Conservation (phyloP, 2,113 vertebrate species). For the Channa maculata region DNA sequence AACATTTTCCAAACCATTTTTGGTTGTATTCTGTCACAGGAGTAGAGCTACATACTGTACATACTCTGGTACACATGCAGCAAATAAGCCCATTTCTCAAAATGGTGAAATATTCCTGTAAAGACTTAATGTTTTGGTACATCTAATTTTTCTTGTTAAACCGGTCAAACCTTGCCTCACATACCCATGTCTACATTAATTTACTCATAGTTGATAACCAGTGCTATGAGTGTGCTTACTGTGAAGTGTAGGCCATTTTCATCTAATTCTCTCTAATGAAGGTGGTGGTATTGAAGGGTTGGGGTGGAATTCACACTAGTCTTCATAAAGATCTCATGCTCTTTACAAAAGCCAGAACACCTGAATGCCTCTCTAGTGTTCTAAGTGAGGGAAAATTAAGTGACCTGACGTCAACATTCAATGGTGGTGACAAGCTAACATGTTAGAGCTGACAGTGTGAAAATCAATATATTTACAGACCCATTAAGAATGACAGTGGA, state of each 20-base stretch:
- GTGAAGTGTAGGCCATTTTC: constrained; percentile 9
- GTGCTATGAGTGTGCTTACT: too few relatives aligned
- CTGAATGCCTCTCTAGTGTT: background rate
- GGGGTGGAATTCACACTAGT: background rate
- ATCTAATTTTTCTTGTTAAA: background rate
- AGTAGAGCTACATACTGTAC: too few relatives aligned
- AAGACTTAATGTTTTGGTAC: too few relatives aligned
- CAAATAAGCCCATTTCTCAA: too few relatives aligned
- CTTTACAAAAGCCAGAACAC: background rate
- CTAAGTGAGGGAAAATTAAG: background rate
- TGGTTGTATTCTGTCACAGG: too few relatives aligned
- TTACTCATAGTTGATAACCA: too few relatives aligned
- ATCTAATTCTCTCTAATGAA: constrained; percentile 17
- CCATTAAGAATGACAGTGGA: constrained; percentile 20
- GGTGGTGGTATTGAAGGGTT: too few relatives aligned
- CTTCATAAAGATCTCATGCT: background rate
- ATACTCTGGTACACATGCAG: too few relatives aligned
- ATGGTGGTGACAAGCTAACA: constrained; percentile 22
- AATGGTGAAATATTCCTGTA: too few relatives aligned
- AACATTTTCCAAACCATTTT: too few relatives aligned
- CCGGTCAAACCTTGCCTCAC: background rate
- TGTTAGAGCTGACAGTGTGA: constrained; percentile 13
- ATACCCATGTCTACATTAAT: background rate
- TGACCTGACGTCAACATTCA: too few relatives aligned
- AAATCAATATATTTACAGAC: constrained; percentile 25